Evolutionary conservation across 2,888 invertebrate genomes (phyloP), one percentile per base, ranked within the genome.

Genomic region (Acleris emargana): DNA sequence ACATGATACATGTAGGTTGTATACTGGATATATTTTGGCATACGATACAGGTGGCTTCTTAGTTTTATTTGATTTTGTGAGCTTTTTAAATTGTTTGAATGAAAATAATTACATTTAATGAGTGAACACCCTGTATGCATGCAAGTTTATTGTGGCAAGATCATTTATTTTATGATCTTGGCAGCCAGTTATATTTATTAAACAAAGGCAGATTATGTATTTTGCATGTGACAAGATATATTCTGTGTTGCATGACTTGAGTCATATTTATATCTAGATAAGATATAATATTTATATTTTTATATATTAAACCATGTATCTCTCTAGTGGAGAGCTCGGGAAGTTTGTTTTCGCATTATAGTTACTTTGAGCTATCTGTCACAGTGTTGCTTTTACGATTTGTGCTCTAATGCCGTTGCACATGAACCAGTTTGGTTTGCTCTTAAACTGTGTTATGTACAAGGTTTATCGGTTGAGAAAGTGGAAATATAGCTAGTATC

Each of bases 301-400:
- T 74, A 78, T 83, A 76, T 38, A 80, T 68, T 67, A 67, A 64
- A 74, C 82, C 74, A 78, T 80, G 73, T 86, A 83, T 79, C 91
- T 92, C 91, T 90, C 90, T 88, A 84, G 92, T 93, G 92, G 91
- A 91, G 91, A 91, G 90, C 92, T 92, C 91, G 86, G 91, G 91
- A 93, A 92, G 92, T 79, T 79, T 78, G 69, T 80, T 80, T 80
- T 81, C 79, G 73, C 75, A 70, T 70, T 68, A 72, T 74, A 72
- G 64, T 73, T 73, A 74, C 69, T 72, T 73, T 55, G 54, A 64
- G 64, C 45, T 38, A 38, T 38, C 64, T 54, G 25, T 64, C 42
- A 58, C 52, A 54, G 55, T 64, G 66, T 66, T 57, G 66, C 66
- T 66, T 66, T 55, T 78, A 77, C 75, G 72, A 74, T 69, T 76